Conservation (phyloP, 2,797 vertebrate genomes). For the Serranus cabrilla region DNA sequence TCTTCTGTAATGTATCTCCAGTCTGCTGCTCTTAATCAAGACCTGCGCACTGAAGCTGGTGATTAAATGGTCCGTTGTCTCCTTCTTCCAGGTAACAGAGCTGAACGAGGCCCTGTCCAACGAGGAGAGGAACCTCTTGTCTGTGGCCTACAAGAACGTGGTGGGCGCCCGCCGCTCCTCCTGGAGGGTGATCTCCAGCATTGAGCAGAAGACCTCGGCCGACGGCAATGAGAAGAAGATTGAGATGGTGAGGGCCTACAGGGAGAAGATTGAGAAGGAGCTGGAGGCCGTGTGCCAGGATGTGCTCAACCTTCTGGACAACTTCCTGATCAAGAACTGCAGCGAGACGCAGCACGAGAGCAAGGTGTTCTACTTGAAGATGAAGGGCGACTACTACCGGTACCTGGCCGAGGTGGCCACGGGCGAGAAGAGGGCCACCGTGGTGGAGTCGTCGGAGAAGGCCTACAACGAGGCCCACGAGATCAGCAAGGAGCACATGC, state of each 20-base stretch:
- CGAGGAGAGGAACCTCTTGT: slow-evolving; percentile 97
- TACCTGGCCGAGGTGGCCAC: slow-evolving; percentile 99
- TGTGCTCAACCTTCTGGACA: slow-evolving; percentile 97
- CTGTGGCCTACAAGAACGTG: slow-evolving; percentile 98
- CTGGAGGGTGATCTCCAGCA: slow-evolving; percentile 99
- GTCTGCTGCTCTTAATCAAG: not conserved
- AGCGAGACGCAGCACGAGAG: slow-evolving; percentile 98
- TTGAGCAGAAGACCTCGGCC: slow-evolving; percentile 98
- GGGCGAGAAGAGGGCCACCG: slow-evolving; percentile 94
- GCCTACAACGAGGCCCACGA: slow-evolving; percentile 98
- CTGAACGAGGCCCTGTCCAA: slow-evolving; percentile 98
- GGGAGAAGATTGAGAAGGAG: slow-evolving; percentile 99
- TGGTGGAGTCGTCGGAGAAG: slow-evolving; percentile 98
- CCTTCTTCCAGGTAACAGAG: slow-evolving; percentile 92
- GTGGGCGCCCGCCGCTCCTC: slow-evolving; percentile 97
- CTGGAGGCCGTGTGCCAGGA: slow-evolving; percentile 98
- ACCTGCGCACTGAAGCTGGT: not conserved
- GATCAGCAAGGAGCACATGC: slow-evolving; percentile 99
- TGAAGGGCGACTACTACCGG: slow-evolving; percentile 99
- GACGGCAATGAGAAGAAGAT: slow-evolving; percentile 99
- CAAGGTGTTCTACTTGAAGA: slow-evolving; percentile 99
- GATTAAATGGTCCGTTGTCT: slow-evolving; percentile 33
- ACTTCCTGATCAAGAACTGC: slow-evolving; percentile 99
- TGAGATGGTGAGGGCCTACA: slow-evolving; percentile 97
- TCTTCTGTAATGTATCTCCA: not conserved